phyloP scores from a whole-genome alignment of 2,888 invertebrate genomes.

The Odontomyia ornata region DNA sequence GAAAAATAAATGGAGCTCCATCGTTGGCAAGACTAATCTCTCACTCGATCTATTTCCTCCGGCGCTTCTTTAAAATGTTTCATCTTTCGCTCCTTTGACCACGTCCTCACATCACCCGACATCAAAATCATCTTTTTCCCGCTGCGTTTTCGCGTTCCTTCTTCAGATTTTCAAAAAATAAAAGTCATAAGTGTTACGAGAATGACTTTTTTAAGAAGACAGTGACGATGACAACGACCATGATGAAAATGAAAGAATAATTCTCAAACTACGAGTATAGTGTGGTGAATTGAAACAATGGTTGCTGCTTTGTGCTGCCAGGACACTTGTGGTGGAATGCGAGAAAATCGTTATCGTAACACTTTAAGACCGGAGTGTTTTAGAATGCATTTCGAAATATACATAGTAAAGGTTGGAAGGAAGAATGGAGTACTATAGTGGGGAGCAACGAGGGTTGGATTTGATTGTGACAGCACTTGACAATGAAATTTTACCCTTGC shows the following conservation, averaged over 20 bases:
- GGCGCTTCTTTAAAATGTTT: background rate
- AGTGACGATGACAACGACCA: no score
- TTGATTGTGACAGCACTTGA: slow-evolving; percentile 1
- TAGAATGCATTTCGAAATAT: no score
- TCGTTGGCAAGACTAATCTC: no score
- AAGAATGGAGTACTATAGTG: background rate
- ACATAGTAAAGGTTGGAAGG: background rate
- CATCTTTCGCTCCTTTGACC: background rate
- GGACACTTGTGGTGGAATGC: no score
- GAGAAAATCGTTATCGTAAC: background rate
- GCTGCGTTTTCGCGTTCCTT: background rate
- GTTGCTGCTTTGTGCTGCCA: background rate
- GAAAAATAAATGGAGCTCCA: background rate
- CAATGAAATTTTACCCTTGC: background rate
- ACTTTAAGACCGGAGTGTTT: background rate
- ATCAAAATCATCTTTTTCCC: no score
- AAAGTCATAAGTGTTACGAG: background rate
- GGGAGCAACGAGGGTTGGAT: background rate
- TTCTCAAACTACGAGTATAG: background rate
- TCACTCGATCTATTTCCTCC: background rate
- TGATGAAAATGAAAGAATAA: no score
- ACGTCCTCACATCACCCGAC: background rate
- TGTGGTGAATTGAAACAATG: background rate
- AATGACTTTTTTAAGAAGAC: background rate
- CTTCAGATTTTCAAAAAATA: background rate